These are phyloP conservation scores for Saccostrea echinata DNA, from an alignment of 1,140 invertebrate genomes.

Conservation along the genomic window DNA sequence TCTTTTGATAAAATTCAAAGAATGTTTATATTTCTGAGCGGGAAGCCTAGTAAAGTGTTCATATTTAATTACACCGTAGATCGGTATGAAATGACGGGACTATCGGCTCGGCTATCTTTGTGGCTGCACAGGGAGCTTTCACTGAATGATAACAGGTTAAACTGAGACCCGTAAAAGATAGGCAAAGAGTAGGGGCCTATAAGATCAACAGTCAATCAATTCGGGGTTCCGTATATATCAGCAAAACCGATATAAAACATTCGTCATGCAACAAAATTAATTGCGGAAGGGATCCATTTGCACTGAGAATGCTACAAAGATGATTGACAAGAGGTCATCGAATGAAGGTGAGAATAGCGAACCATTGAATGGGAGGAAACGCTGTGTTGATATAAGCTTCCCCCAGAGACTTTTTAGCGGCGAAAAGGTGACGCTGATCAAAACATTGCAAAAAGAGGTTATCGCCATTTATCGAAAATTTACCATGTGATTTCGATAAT, in stretches of 20 bases:
- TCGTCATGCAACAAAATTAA: conserved; percentile 39
- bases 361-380: background rate
- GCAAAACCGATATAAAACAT: conserved; percentile 20
- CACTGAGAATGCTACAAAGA: conserved; percentile 10
- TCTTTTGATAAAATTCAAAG: conserved; percentile 32
- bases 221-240: conserved; percentile 2
- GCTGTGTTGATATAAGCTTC: background rate
- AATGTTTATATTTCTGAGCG: conserved; percentile 21
- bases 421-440: conserved; percentile 20
- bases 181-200: background rate
- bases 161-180: conserved; percentile 3
- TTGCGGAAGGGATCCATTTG: conserved; percentile 30
- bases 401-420: background rate
- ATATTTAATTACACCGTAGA: conserved; percentile 16
- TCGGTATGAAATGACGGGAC: conserved; percentile 4
- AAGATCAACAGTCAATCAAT: conserved; percentile 14
- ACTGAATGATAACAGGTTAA: conserved; percentile 6
- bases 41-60: background rate
- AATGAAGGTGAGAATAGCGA: background rate
- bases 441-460: conserved; percentile 15
- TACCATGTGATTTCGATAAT: conserved; percentile 11
- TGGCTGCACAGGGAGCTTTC: background rate
- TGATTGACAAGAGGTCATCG: background rate
- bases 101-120: background rate
- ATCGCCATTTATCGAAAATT: conserved; percentile 5